phyloP scores from a whole-genome alignment of 1,140 invertebrate species.

The Drosophila erecta region DNA sequence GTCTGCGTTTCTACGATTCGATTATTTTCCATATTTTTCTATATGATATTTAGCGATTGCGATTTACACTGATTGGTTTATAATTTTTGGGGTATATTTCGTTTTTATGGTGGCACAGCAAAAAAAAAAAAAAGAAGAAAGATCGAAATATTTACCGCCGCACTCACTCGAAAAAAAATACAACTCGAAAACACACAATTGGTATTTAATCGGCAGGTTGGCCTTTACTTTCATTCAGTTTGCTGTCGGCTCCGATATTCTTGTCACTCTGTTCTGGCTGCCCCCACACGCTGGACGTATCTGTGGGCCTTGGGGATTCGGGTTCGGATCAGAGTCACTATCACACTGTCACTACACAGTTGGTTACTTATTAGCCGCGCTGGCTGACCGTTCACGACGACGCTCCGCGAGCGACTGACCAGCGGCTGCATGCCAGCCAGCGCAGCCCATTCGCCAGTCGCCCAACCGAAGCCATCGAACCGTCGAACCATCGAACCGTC shows the following conservation, averaged over 20 bases:
- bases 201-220: background rate
- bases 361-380: conserved; percentile 37
- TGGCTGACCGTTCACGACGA: conserved; percentile 75
- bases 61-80: conserved; percentile 30
- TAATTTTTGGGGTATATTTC: background rate
- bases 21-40: conserved; percentile 18
- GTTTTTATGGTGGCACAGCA: conserved; percentile 22
- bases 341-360: conserved; percentile 6
- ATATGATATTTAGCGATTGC: conserved; percentile 15
- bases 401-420: conserved; percentile 76
- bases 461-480: background rate
- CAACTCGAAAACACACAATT: conserved; percentile 17
- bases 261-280: conserved; percentile 5
- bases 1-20: conserved; percentile 11
- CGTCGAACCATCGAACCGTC: background rate
- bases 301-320: conserved; percentile 14
- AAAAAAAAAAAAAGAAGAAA: conserved; percentile 29
- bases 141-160: conserved; percentile 21
- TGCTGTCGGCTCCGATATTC: background rate
- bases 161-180: conserved; percentile 58
- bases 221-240: background rate
- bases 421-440: conserved; percentile 9
- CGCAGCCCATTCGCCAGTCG: background rate
- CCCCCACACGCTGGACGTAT: conserved; percentile 18
- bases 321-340: conserved; percentile 17